phyloP scores from a whole-genome alignment of 2,888 invertebrate genomes.

The Leptopterna dolabrata region DNA sequence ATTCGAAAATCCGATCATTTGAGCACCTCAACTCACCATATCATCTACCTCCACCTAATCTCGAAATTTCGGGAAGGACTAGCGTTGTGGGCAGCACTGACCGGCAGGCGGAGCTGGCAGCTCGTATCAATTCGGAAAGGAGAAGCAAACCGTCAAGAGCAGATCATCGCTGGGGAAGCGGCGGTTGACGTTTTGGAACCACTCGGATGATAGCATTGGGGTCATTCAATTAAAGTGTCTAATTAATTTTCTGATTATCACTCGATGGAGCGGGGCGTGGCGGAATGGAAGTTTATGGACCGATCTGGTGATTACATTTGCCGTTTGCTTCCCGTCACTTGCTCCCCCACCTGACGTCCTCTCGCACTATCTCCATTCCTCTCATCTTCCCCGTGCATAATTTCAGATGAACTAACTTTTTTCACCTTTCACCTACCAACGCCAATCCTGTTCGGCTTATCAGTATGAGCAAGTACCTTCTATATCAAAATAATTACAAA shows the following conservation, averaged over 20 bases:
- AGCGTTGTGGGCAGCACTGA: neutral
- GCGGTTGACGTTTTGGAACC: slow-evolving; percentile 43
- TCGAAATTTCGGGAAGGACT: neutral
- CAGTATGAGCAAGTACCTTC: too few species aligned
- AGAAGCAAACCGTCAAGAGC: slow-evolving; percentile 25
- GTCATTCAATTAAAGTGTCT: slow-evolving; percentile 50
- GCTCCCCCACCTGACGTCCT: neutral
- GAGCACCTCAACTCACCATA: too few species aligned
- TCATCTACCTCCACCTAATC: too few species aligned
- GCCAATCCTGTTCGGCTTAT: too few species aligned
- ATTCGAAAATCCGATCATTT: too few species aligned
- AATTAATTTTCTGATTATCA: slow-evolving; percentile 52
- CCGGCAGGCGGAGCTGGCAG: neutral
- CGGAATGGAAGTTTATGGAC: slow-evolving; percentile 42
- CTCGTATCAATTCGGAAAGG: slow-evolving; percentile 7
- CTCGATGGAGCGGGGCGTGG: neutral
- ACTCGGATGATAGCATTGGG: slow-evolving; percentile 39
- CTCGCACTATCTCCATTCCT: neutral
- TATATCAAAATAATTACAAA: too few species aligned
- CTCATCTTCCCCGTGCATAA: neutral
- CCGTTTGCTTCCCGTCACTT: slow-evolving; percentile 30
- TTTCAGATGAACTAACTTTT: neutral
- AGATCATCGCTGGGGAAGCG: slow-evolving; percentile 32
- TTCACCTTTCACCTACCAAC: neutral
- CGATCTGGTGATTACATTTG: slow-evolving; percentile 45